Evolutionary conservation across 1,140 invertebrate species (phyloP).

Genomic region (Bactericera cockerelli): DNA sequence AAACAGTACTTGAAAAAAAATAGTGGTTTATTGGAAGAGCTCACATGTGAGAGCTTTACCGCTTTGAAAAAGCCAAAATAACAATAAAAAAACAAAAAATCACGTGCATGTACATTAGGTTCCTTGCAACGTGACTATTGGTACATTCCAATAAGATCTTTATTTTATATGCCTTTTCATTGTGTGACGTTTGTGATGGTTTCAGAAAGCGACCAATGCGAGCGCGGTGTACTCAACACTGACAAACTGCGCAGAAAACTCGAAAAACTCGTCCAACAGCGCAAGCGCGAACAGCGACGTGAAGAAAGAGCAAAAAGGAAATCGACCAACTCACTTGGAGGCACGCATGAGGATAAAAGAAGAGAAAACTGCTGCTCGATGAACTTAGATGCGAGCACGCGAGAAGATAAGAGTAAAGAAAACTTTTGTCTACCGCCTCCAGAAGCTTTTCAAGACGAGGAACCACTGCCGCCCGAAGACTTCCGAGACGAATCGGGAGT

Average conservation of each 20-base stretch:
- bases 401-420: slow-evolving; percentile 39
- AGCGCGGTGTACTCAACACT: slow-evolving; percentile 12
- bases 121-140: too few relatives aligned
- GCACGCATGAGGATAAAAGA: slow-evolving; percentile 15
- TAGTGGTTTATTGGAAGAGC: too few relatives aligned
- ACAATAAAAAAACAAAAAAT: too few relatives aligned
- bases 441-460: slow-evolving; percentile 65
- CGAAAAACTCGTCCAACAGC: slow-evolving; percentile 11
- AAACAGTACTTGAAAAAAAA: too few relatives aligned
- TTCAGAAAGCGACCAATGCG: neutral
- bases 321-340: neutral
- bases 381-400: neutral
- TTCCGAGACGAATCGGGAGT: slow-evolving; percentile 36
- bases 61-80: too few relatives aligned
- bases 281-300: neutral
- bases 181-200: too few relatives aligned
- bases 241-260: slow-evolving; percentile 13
- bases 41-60: too few relatives aligned
- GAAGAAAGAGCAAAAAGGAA: neutral
- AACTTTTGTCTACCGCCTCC: slow-evolving; percentile 61
- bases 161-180: too few relatives aligned
- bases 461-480: slow-evolving; percentile 47
- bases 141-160: too few relatives aligned
- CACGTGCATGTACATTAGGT: too few relatives aligned
- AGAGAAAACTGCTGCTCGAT: neutral